These are phyloP conservation scores for Protodeltote pygarga DNA, from an alignment of 2,888 invertebrate species.

Conservation along the genomic window DNA sequence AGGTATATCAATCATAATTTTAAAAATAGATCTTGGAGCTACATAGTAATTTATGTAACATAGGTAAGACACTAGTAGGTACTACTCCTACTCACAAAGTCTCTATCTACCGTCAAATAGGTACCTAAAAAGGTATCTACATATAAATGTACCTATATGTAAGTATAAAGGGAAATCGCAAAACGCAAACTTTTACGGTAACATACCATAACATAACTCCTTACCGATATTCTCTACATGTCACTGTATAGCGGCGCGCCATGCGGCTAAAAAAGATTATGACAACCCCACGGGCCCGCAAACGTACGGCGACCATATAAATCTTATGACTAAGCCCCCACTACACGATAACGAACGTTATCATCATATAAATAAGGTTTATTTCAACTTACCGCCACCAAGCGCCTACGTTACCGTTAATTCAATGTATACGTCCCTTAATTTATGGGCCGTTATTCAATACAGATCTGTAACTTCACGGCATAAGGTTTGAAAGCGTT, in stretches of 20 bases:
- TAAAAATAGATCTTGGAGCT: conserved; percentile 18
- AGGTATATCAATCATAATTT: conserved; percentile 39
- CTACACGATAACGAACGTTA: conserved; percentile 64
- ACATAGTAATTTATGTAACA: conserved; percentile 12
- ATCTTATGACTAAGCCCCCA: conserved; percentile 62
- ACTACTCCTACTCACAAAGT: too few relatives aligned
- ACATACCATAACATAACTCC: conserved; percentile 71
- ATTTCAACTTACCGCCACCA: conserved; percentile 56
- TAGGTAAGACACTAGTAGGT: background rate
- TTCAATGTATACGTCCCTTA: conserved; percentile 83
- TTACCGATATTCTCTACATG: conserved; percentile 71
- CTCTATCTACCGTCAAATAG: conserved; percentile 3
- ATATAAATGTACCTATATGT: conserved; percentile 11
- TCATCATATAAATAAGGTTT: conserved; percentile 56
- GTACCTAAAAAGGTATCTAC: too few relatives aligned
- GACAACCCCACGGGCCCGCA: conserved; percentile 76
- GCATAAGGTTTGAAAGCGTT: conserved; percentile 84
- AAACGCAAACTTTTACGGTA: conserved; percentile 51
- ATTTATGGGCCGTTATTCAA: conserved; percentile 79
- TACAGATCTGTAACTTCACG: conserved; percentile 76
- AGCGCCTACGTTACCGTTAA: conserved; percentile 75
- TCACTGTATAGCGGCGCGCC: conserved; percentile 74
- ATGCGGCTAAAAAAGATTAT: conserved; percentile 85
- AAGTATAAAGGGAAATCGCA: conserved; percentile 34
- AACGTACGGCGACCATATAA: conserved; percentile 75